Conservation (phyloP, 1,140 invertebrate genomes). For the Tribolium madens region DNA sequence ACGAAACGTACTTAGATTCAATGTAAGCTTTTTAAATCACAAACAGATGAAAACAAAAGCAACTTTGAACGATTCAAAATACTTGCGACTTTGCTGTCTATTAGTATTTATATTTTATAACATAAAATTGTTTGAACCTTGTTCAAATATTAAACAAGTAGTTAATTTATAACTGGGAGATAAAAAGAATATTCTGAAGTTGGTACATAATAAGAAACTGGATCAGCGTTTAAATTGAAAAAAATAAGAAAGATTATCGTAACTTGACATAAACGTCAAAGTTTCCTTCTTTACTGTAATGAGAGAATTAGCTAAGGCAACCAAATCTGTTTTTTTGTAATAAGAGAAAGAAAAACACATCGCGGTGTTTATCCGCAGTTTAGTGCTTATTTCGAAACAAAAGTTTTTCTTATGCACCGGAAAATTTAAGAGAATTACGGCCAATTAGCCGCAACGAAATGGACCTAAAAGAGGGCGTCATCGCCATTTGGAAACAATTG, state of each 20-base stretch:
- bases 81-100: neutral
- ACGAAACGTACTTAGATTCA: neutral
- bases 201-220: neutral
- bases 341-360: neutral
- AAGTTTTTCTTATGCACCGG: conserved; percentile 12
- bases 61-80: neutral
- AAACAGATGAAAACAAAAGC: neutral
- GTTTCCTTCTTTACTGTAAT: neutral
- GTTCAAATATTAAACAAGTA: neutral
- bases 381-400: neutral
- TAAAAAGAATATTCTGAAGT: no score
- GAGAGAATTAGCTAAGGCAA: neutral
- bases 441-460: conserved; percentile 31
- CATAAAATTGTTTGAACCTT: neutral
- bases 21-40: neutral
- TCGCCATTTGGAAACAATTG: conserved; percentile 48
- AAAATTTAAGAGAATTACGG: conserved; percentile 38
- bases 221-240: neutral
- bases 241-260: neutral
- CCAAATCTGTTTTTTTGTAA: neutral
- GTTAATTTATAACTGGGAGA: neutral
- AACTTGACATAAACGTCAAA: neutral
- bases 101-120: neutral
- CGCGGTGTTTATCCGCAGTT: neutral
- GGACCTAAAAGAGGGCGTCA: conserved; percentile 41